Evolutionary conservation across 2,113 vertebrate genomes (phyloP), one percentile per base, ranked within the genome.

Genomic region (Larimichthys polyactis): DNA sequence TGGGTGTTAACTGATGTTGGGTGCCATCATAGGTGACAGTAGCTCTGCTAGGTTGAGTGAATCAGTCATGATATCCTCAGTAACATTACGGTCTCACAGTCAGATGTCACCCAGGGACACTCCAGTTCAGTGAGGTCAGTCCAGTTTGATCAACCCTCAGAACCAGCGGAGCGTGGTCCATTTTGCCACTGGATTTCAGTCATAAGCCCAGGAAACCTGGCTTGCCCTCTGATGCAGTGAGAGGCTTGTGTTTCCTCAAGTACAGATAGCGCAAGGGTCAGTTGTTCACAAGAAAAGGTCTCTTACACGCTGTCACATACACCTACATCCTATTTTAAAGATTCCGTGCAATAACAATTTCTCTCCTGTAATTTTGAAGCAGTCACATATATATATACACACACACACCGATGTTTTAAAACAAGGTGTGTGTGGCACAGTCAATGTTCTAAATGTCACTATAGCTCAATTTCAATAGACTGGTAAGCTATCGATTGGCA

Each of bases 401-500:
- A 69, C 10, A 22, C 29, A 20, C 10, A 20, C 15, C 4, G 17
- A 12, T 46, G 44, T 1, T 27, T 20, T 36, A 55, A 7, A 49
- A 55, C 14, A 59, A 64, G 15, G 29, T 59, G 57, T 70, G 71
- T 82, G 63, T 51, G 17, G 49, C 67, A 62, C 71, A 49, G 76
- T 75, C 82, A 79, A 20, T 90, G 86, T 90, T 90, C 88, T 81
- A 91, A 92, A 93, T 94, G 90, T 94, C 89, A 90, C 90, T 83
- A 87, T 91, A 93, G 90, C 92, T 95, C 94, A 93, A 91, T 92
- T 95, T 95, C 92, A 95, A 94, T 95, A 91, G 93, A 95, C 94
- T 94, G 86, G 90, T 93, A 91, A 91, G 86, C 82, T 95, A 95
- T 95, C 91, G 93, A 95, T 95, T 95, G 89, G 83, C 84, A 85